phyloP scores from a whole-genome alignment of 2,797 vertebrate genomes.

The Mus minutoides region DNA sequence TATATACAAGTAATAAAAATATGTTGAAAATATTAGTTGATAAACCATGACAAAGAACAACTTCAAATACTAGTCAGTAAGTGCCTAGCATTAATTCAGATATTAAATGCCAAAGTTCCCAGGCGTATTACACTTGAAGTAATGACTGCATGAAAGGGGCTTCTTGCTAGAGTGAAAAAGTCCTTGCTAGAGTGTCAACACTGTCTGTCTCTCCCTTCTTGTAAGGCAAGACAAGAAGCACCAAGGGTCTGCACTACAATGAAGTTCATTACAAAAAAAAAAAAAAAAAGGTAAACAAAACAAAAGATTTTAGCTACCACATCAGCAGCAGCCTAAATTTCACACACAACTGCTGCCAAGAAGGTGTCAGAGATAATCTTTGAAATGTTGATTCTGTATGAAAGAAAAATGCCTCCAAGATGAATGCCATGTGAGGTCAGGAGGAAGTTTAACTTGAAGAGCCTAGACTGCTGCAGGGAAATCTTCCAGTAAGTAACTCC shows the following conservation, averaged over 20 bases:
- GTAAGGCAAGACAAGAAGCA: conserved; percentile 6
- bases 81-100: not conserved
- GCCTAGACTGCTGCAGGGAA: not conserved
- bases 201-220: not conserved
- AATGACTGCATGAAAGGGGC: not conserved
- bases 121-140: not conserved
- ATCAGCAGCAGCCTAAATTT: not conserved
- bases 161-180: not conserved
- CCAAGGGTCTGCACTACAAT: not conserved
- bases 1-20: not conserved
- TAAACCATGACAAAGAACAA: not conserved
- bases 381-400: conserved; percentile 9
- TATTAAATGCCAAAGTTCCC: not conserved
- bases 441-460: not conserved
- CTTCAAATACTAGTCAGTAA: not conserved
- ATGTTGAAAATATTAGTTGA: conserved; percentile 18
- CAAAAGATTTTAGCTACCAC: not conserved
- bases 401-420: not conserved
- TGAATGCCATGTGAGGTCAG: not conserved
- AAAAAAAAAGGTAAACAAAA: not conserved
- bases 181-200: not conserved
- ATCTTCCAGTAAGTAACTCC: not conserved
- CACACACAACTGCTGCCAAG: not conserved
- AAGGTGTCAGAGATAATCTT: not conserved
- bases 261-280: not conserved